phyloP scores from a whole-genome alignment of 1,140 invertebrate genomes.

The Heliconius himera region DNA sequence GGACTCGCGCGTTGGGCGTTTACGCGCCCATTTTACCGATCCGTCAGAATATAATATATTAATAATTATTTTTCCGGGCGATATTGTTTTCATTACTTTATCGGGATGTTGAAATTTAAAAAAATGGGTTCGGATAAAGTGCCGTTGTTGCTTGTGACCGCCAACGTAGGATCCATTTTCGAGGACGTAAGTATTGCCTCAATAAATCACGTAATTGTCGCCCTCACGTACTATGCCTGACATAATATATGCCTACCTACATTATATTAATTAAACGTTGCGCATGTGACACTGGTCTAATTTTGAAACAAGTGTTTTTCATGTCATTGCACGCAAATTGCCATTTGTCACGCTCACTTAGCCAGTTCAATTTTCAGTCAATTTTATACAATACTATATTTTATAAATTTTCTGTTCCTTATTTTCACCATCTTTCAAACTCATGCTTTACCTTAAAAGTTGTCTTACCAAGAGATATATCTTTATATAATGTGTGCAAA shows the following conservation, averaged over 20 bases:
- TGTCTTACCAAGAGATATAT: not conserved
- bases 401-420: slow-evolving; percentile 8
- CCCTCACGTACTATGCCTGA: slow-evolving; percentile 20
- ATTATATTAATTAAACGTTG: slow-evolving; percentile 38
- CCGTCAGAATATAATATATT: slow-evolving; percentile 38
- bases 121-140: slow-evolving; percentile 84
- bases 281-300: slow-evolving; percentile 37
- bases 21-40: slow-evolving; percentile 49
- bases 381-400: slow-evolving; percentile 1
- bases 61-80: slow-evolving; percentile 42
- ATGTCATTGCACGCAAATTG: slow-evolving; percentile 35
- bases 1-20: slow-evolving; percentile 50
- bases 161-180: slow-evolving; percentile 97
- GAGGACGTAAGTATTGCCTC: slow-evolving; percentile 91
- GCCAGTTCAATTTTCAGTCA: not conserved
- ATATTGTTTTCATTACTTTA: slow-evolving; percentile 62
- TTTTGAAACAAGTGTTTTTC: slow-evolving; percentile 42
- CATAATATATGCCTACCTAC: slow-evolving; percentile 28
- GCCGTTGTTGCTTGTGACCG: slow-evolving; percentile 91
- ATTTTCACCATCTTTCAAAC: not conserved
- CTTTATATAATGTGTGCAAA: not conserved
- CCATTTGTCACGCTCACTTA: slow-evolving; percentile 29
- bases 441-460: not conserved
- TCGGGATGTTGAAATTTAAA: slow-evolving; percentile 81
- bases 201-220: slow-evolving; percentile 30